Conservation (phyloP, 2,113 vertebrate genomes). For the Grus americana region DNA sequence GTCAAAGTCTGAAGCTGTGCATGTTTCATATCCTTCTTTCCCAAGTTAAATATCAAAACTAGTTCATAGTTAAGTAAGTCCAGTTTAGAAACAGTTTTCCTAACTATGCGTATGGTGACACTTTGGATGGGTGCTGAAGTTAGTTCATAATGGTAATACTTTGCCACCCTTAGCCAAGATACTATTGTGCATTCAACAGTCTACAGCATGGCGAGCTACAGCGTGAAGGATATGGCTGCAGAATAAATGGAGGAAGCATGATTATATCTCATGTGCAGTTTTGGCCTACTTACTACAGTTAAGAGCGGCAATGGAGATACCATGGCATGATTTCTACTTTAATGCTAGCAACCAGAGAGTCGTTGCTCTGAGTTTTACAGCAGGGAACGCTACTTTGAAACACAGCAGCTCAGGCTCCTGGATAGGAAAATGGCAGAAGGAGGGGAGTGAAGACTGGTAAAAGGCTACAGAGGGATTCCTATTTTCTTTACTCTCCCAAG, state of each 20-base stretch:
- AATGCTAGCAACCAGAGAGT: not conserved
- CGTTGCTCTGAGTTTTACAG: not conserved
- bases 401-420: not conserved
- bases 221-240: not conserved
- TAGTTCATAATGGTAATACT: not conserved
- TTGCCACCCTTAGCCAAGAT: not conserved
- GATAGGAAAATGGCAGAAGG: not conserved
- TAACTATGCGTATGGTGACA: not conserved
- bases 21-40: not conserved
- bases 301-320: not conserved
- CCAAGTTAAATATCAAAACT: not conserved
- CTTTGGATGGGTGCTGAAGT: not conserved
- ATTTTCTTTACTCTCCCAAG: not conserved
- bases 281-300: not conserved
- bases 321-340: not conserved
- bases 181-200: not conserved
- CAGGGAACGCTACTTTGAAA: not conserved
- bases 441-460: not conserved
- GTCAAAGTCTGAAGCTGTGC: not conserved
- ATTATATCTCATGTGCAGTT: not conserved
- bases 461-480: not conserved
- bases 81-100: not conserved
- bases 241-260: not conserved
- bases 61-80: not conserved
- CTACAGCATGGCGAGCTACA: not conserved